Evolutionary conservation across 2,888 invertebrate genomes (phyloP), one percentile per base, ranked within the genome.

Genomic region (Lithophane ornitopus): DNA sequence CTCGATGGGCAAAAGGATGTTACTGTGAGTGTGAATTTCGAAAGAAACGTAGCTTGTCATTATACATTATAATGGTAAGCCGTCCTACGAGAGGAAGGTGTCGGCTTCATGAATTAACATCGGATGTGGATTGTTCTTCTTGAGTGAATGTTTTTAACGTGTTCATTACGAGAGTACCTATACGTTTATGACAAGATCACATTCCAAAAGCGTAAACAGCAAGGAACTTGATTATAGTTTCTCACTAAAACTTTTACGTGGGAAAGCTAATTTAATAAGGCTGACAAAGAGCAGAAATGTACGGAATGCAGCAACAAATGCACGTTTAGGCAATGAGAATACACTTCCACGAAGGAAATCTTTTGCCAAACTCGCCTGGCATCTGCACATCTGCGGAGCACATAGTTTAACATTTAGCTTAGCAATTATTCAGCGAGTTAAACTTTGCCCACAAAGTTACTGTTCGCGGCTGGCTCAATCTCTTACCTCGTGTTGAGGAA

Each of bases 391-490:
- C 81, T 82, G 86, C 81, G 84, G 79, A 85, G 83, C 83, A 86
- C 87, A 82, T 85, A 79, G 81, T 86, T 89, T 87, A 88, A 87
- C 88, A 89, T 89, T 90, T 89, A 87, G 82, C 89, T 89, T 85
- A 88, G 90, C 88, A 92, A 93, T 93, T 93, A 92, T 92, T 92
- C 92, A 91, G 83, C 89, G 84, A 90, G 89, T 89, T 89, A 81
- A 92, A 92, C 89, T 93, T 92, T 84, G 70, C 76, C 89, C 85
- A 80, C 90, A 86, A 91, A 92, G 89, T 93, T 91, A 89, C 82
- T 86, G 86, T 87, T 88, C 85, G 80, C 87, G 80, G 83, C 81
- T 86, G 85, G 88, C 87, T 83, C 83, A 87, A 88, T 82, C 84
- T 86, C 81, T 76, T 70, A 76, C 71, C 87, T 86, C 67, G 81